Evolutionary conservation across 1,140 invertebrate species (phyloP).

Genomic region (Drosophila bocqueti): DNA sequence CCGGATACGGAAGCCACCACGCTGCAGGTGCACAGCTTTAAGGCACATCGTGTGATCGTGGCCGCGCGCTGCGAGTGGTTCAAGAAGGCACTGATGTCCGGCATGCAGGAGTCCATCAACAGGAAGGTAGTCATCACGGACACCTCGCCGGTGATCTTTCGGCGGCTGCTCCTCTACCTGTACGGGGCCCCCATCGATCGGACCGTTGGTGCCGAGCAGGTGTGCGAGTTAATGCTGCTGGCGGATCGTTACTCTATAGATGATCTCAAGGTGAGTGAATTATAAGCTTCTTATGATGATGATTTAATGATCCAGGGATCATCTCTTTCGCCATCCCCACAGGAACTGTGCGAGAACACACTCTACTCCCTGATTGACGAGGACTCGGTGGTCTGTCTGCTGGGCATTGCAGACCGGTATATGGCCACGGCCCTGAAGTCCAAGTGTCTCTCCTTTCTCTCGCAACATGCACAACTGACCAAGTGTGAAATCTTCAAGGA

Average conservation of each 20-base stretch:
- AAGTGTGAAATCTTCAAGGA: slow-evolving; percentile 88
- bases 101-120: slow-evolving; percentile 90
- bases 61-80: slow-evolving; percentile 90
- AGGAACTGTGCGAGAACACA: slow-evolving; percentile 88
- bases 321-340: no score
- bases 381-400: slow-evolving; percentile 88
- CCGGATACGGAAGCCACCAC: not conserved
- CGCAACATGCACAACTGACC: slow-evolving; percentile 87
- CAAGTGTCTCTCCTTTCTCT: slow-evolving; percentile 86
- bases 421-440: slow-evolving; percentile 88
- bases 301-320: not conserved
- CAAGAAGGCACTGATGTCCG: slow-evolving; percentile 88
- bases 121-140: slow-evolving; percentile 90
- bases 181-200: slow-evolving; percentile 87
- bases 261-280: slow-evolving; percentile 69
- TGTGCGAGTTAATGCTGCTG: slow-evolving; percentile 88
- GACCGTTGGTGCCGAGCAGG: slow-evolving; percentile 86
- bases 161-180: slow-evolving; percentile 88
- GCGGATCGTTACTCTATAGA: slow-evolving; percentile 85
- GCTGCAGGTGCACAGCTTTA: slow-evolving; percentile 79
- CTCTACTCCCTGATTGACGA: slow-evolving; percentile 87
- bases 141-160: slow-evolving; percentile 88
- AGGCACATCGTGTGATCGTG: slow-evolving; percentile 89
- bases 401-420: slow-evolving; percentile 89
- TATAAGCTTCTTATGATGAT: not conserved